Evolutionary conservation across 2,888 invertebrate species (phyloP), one percentile per base, ranked within the genome.

Genomic region (Anaspis maculata): DNA sequence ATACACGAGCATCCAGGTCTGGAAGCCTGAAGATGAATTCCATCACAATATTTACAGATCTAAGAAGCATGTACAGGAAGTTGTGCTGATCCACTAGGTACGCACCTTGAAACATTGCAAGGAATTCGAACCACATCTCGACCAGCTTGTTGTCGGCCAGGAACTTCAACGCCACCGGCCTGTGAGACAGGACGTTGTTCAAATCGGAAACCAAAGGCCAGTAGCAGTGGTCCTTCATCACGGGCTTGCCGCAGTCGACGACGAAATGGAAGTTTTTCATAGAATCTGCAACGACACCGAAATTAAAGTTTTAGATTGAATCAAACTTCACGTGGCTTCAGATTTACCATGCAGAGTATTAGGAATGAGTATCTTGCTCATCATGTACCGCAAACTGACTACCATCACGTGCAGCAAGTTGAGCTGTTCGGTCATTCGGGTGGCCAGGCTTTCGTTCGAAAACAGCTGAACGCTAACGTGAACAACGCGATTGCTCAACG

Each of bases 151-250:
- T 83, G 57, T 95, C 90, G 30, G 81, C 78, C 66, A 96, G 74
- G 60, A 97, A 95, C 57, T 85, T 77, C 48, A 89, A 67, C 10
- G 95, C 94, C 3, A 97, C 90, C 10, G 87, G 86, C 55, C 82
- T 77, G 60, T 97, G 96, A 1, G 92, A 90, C 10, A 97, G 72
- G 30, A 97, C 87, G 64, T 96, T 97, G 60, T 95, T 95, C 49
- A 97, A 78, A 68, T 97, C 96, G 0, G 92, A 94, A 19, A 96
- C 92, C 4, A 96, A 72, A 1, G 96, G 95, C 96, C 96, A 97
- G 64, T 95, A 96, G 67, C 94, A 94, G 63, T 97, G 96, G 59
- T 95, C 90, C 68, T 91, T 92, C 91, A 97, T 94, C 13, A 94
- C 87, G 38, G 84, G 76, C 45, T 83, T 76, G 9, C 83, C 85